phyloP scores from a whole-genome alignment of 2,113 vertebrate species.

The Pholis gunnellus region DNA sequence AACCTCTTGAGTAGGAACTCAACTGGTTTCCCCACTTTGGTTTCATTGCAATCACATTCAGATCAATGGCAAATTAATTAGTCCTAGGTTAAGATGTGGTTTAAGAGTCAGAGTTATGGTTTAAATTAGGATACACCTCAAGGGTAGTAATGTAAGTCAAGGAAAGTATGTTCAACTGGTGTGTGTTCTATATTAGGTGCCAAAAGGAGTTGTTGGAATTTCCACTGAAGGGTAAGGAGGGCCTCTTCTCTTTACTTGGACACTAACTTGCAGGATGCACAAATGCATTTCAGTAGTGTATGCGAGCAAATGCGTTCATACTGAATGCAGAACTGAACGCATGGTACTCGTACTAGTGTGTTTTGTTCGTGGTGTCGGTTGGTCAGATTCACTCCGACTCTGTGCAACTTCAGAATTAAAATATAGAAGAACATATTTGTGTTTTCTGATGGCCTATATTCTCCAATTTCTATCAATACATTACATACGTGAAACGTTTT shows the following conservation, averaged over 20 bases:
- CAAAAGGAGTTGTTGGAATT: conserved; percentile 48
- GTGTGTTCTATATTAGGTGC: conserved; percentile 41
- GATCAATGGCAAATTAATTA: background rate
- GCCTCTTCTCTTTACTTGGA: conserved; percentile 10
- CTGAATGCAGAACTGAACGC: background rate
- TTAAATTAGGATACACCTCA: conserved; percentile 37
- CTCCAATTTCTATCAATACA: background rate
- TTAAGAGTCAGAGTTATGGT: conserved; percentile 13
- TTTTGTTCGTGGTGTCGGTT: background rate
- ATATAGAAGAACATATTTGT: background rate
- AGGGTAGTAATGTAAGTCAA: conserved; percentile 34
- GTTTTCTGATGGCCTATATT: background rate
- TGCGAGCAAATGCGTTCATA: background rate
- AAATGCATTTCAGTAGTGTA: background rate
- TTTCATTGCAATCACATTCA: background rate
- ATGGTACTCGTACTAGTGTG: background rate
- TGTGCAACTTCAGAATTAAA: background rate
- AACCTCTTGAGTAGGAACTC: conserved; percentile 5
- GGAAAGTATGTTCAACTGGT: conserved; percentile 27
- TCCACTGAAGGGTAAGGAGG: conserved; percentile 3
- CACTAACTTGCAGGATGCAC: conserved; percentile 1
- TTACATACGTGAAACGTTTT: background rate
- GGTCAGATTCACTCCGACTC: background rate
- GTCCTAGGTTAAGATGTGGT: background rate
- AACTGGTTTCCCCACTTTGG: conserved; percentile 9